Evolutionary conservation across 1,140 invertebrate genomes (phyloP).

Genomic region (Drosophila kanapiae): DNA sequence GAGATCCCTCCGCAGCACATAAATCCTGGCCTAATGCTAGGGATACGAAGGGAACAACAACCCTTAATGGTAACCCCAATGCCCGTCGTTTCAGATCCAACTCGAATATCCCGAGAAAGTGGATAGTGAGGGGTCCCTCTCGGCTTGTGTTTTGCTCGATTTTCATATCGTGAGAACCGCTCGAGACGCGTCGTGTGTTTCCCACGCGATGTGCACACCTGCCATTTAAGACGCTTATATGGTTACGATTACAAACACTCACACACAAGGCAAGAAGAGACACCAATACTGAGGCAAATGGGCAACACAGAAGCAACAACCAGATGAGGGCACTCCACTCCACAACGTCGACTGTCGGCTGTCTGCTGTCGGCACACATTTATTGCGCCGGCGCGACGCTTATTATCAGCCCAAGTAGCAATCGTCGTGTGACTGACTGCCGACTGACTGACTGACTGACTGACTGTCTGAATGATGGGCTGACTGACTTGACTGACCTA

Average conservation of each 20-base stretch:
- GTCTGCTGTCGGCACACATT: constrained; percentile 69
- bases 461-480: constrained; percentile 12
- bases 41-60: constrained; percentile 3
- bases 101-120: constrained; percentile 50
- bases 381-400: constrained; percentile 82
- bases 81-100: constrained; percentile 25
- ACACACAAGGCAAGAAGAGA: constrained; percentile 26
- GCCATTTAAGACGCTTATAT: constrained; percentile 84
- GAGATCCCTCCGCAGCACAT: constrained; percentile 5
- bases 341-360: not conserved
- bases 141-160: constrained; percentile 69
- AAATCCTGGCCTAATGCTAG: constrained; percentile 25
- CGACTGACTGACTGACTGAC: constrained; percentile 28
- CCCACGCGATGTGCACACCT: constrained; percentile 85
- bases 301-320: constrained; percentile 49
- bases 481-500: constrained; percentile 18
- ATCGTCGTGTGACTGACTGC: constrained; percentile 70
- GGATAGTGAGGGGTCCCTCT: constrained; percentile 25
- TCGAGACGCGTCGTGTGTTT: constrained; percentile 85
- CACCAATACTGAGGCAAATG: constrained; percentile 26
- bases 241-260: constrained; percentile 80
- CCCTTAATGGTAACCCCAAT: constrained; percentile 35
- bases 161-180: constrained; percentile 85
- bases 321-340: constrained; percentile 67
- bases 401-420: constrained; percentile 71